These are phyloP conservation scores for Drosophila bocki DNA, from an alignment of 1,140 invertebrate genomes.

Conservation along the genomic window DNA sequence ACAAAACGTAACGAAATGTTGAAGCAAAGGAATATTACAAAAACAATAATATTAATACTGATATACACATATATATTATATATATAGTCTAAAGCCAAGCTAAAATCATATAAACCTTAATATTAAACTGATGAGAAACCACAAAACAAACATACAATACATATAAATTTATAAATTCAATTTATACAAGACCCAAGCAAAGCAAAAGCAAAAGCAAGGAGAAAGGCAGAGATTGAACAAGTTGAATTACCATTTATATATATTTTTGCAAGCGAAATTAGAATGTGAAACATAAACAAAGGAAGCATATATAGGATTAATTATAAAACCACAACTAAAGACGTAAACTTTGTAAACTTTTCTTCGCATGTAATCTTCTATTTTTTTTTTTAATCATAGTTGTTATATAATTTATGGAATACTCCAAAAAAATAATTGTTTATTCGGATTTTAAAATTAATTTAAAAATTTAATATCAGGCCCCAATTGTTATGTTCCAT, in stretches of 20 bases:
- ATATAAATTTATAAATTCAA: constrained; percentile 68
- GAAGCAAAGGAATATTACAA: constrained; percentile 50
- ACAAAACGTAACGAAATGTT: constrained; percentile 49
- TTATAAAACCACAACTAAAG: constrained; percentile 55
- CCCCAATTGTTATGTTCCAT: constrained; percentile 23
- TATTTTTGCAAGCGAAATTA: constrained; percentile 77
- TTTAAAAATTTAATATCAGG: constrained; percentile 1
- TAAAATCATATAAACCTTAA: constrained; percentile 68
- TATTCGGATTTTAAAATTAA: constrained; percentile 25
- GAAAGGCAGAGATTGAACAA: constrained; percentile 27
- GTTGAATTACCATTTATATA: constrained; percentile 61
- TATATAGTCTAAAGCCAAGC: constrained; percentile 76
- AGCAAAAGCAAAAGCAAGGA: constrained; percentile 14
- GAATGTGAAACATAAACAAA: constrained; percentile 67
- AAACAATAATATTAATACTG: constrained; percentile 68
- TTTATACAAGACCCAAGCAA: constrained; percentile 58
- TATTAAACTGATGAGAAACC: constrained; percentile 22
- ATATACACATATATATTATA: constrained; percentile 46
- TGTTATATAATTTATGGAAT: constrained; percentile 64
- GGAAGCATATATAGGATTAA: constrained; percentile 46
- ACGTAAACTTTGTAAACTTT: constrained; percentile 51
- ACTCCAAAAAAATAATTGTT: constrained; percentile 47
- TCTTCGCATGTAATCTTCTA: constrained; percentile 1
- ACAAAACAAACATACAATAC: constrained; percentile 44
- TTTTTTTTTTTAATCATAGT: constrained; percentile 44